Base-by-base conservation (phyloP, 2,888 invertebrate species). In the Hydrotaea cyrtoneurina region DNA sequence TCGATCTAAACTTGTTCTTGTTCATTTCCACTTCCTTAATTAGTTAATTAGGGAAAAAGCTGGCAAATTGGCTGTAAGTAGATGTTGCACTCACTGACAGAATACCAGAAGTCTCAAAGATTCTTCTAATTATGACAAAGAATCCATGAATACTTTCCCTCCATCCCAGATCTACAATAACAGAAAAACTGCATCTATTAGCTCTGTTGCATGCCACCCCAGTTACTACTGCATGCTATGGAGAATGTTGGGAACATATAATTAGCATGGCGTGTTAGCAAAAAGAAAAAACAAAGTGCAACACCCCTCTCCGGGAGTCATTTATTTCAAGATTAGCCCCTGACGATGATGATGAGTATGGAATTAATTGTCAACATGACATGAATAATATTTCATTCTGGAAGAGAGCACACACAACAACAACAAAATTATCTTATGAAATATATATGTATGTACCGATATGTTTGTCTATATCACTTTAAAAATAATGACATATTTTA, bases 361-460 rank as follows among this genome's bases (percentile, higher is more conserved):
- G 62, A 62, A 31, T 62, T 62, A 62, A 62, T 62, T 62, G 62
- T 31, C 13, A 36, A 31, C 62, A n/a, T 62, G 62, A 62, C 59
- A 59, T 59, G 59, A 26, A 59, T 23, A 59, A 2, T 31, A 4
- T 31, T 31, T 31, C 31, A 13, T 26, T 59, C 13, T 59, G 59
- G 39, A 39, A 10, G 13, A 39, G n/a, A n/a, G n/a, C n/a, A n/a
- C n/a, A n/a, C n/a, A n/a, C n/a, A n/a, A n/a, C n/a, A n/a, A n/a
- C n/a, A 39, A 10, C 31, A 3, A 39, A 39, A 39, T 39, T 13
- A 10, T 13, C 39, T 3, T 8, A 39, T 39, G 11, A 39, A 39
- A 39, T 39, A 39, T 10, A 39, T 39, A 8, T 39, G 39, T 39
- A 8, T 39, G 39, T 8, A 39, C 39, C 31, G 31, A 39, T 3